A percentile compares a stretch with the other conserved stretches of the same genome.
These are phyloP conservation scores for Benitochromis conjunctus DNA, from an alignment of 2,113 vertebrate species.

Conservation along the genomic window DNA sequence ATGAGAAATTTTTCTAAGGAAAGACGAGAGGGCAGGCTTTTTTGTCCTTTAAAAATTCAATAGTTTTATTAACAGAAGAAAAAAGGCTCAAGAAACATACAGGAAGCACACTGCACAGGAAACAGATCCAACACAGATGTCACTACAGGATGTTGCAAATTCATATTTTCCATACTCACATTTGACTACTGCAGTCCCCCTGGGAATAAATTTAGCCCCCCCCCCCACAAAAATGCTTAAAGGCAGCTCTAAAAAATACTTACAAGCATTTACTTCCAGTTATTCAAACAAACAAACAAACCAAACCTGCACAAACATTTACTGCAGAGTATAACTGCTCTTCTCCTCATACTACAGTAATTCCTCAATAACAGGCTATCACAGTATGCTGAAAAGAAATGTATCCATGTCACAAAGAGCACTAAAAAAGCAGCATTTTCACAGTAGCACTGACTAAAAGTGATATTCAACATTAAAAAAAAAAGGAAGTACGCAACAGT, in stretches of 20 bases:
- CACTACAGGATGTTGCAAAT: background rate
- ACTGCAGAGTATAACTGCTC: background rate
- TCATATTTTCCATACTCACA: background rate
- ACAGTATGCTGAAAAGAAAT: background rate
- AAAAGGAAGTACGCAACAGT: background rate
- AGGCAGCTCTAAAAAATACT: background rate
- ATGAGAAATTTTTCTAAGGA: background rate
- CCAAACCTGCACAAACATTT: background rate
- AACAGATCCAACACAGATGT: background rate
- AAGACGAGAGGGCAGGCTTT: background rate
- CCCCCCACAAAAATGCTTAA: background rate
- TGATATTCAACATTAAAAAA: background rate
- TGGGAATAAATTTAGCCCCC: background rate
- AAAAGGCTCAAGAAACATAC: background rate
- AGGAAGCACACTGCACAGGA: background rate
- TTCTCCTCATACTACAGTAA: background rate
- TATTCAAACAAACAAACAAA: background rate
- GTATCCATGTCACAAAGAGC: background rate
- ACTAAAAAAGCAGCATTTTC: background rate
- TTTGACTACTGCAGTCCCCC: background rate
- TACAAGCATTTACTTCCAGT: background rate
- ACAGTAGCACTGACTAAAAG: background rate
- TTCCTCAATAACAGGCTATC: background rate
- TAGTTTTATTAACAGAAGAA: background rate
- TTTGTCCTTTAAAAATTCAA: background rate